phyloP scores from a whole-genome alignment of 2,888 invertebrate genomes.

The Hoplodrina blanda region DNA sequence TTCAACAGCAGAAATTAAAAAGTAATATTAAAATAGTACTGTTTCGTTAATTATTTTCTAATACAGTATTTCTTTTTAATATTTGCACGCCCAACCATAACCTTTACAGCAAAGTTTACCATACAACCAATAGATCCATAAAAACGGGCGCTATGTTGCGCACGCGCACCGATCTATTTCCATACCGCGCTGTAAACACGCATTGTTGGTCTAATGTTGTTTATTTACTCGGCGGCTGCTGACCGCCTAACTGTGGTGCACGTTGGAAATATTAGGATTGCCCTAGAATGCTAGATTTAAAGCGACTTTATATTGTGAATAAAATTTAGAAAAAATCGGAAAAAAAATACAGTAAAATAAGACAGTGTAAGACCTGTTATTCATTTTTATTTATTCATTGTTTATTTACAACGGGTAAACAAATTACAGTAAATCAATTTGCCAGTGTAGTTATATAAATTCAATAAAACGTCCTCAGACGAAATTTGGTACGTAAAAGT shows the following conservation, averaged over 20 bases:
- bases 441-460: too few relatives aligned
- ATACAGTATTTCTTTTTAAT: neutral
- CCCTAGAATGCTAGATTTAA: conserved; percentile 3
- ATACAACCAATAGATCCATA: conserved; percentile 29
- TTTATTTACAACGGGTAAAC: too few relatives aligned
- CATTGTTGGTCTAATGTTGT: conserved; percentile 67
- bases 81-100: conserved; percentile 3
- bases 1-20: too few relatives aligned
- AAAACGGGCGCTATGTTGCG: conserved; percentile 44
- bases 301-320: neutral
- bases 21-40: too few relatives aligned
- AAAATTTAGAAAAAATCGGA: too few relatives aligned
- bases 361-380: too few relatives aligned
- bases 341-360: too few relatives aligned
- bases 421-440: too few relatives aligned
- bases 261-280: conserved; percentile 14
- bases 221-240: conserved; percentile 63
- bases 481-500: too few relatives aligned
- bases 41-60: too few relatives aligned
- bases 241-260: conserved; percentile 43
- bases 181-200: conserved; percentile 60
- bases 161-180: conserved; percentile 63
- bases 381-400: too few relatives aligned
- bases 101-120: neutral
- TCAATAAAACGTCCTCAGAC: too few relatives aligned